Evolutionary conservation across 2,888 invertebrate genomes (phyloP).

Genomic region (Rhodophaea formosa): DNA sequence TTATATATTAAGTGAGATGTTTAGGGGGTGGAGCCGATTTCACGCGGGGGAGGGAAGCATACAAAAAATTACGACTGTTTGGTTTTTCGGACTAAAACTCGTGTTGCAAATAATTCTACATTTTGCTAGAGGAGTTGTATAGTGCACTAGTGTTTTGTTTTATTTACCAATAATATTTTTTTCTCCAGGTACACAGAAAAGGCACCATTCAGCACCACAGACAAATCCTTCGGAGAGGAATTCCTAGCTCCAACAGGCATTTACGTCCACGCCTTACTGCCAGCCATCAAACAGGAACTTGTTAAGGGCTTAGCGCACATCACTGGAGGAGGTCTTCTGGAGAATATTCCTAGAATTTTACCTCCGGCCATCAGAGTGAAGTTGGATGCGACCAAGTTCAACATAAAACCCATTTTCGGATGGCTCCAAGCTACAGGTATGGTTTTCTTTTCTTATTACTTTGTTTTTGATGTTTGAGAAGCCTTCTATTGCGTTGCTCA

Average conservation of each 20-base stretch:
- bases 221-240: constrained; percentile 84
- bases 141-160: no score
- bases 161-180: not conserved
- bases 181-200: constrained; percentile 56
- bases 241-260: constrained; percentile 93
- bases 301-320: constrained; percentile 96
- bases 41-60: no score
- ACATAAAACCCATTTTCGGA: constrained; percentile 89
- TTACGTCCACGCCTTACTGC: constrained; percentile 89
- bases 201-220: constrained; percentile 64
- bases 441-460: not conserved
- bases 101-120: no score
- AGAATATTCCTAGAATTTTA: constrained; percentile 93
- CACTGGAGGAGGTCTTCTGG: constrained; percentile 94
- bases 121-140: no score
- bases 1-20: no score
- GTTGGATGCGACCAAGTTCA: constrained; percentile 87
- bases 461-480: not conserved
- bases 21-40: no score
- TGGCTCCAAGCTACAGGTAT: constrained; percentile 91
- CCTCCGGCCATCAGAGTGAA: constrained; percentile 84
- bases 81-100: no score
- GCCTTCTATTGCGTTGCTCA: not conserved
- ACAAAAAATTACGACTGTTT: no score
- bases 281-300: constrained; percentile 84